Evolutionary conservation across 2,888 invertebrate genomes (phyloP), one percentile per base, ranked within the genome.

Genomic region (Microdon myrmicae): DNA sequence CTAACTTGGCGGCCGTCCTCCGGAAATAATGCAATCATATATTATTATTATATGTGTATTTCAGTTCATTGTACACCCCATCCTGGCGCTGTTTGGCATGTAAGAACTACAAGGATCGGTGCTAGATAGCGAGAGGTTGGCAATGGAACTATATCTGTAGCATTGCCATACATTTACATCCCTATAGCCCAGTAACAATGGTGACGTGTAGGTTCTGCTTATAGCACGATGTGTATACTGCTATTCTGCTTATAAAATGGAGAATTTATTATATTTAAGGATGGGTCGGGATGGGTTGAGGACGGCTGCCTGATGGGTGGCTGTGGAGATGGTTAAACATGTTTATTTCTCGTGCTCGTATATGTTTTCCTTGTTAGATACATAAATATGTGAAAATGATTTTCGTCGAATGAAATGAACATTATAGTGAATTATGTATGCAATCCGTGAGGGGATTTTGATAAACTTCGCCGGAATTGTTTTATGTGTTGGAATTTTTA

Each of bases 351-450:
- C 56, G 44, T 49, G 61, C 22, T 56, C 49, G 39, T 61, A 45
- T 53, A 58, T 64, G 64, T 58, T 58, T 56, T 56, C 25, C 39
- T 31, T 22, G 45, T 58, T 64, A 51, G 56, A 51, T 64, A 51
- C 58, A 64, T 53, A 64, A 64, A 58, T 64, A 64, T 64, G 58
- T 64, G 58, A 58, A 64, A 64, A 64, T 64, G 51, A 64, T 64
- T 58, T 64, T 64, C 51, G 51, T 58, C 58, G 47, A 60, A 56
- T 60, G 47, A 67, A 60, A 60, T 47, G 45, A 56, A 48, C 60
- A 67, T 60, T 55, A 60, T 32, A 43, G 64, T 58, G 64, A 64
- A 51, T 64, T 53, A 64, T 64, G 56, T 49, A 39, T 58, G 56
- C 51, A 51, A 41, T 32, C 25, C 43, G 58, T 28, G 45, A 51